Base-by-base conservation (phyloP, 2,113 vertebrate species). In the Elephas maximus region DNA sequence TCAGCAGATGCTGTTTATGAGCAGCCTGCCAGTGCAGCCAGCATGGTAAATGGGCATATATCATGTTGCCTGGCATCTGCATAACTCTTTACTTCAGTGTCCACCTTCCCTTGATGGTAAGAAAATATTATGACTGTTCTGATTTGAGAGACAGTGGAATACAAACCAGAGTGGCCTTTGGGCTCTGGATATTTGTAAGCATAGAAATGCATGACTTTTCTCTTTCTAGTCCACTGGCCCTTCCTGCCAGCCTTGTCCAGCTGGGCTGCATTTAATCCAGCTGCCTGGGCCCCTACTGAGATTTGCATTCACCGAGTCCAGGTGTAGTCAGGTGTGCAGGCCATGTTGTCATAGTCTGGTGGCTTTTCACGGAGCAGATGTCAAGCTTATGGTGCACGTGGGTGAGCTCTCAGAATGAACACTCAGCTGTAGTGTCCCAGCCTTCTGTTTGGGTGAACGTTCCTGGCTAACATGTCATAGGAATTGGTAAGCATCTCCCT, bases 311-410 rank as follows among this genome's bases (percentile, higher is more conserved):
- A 1, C 53, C 18, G 33, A 21, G 30, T 76, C 51, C 63, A 20
- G 51, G 44, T 2, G 37, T 2, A 14, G 28, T 24, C 33, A 24
- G n/a, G 18, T 4, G 0, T 14, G 44, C 20, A 1, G 11, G 9
- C 69, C 28, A 11, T 5, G 0, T 33, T 23, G 0, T 48, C 63
- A 17, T 6, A 8, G 6, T 1, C 18, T 3, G 33, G 24, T 18
- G 8, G 0, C 10, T 28, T 74, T 69, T 23, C 37, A 44, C 23
- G 53, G 78, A 24, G 63, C 3, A 23, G 48, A 48, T 28, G 51
- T 23, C 33, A 2, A 8, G 33, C 24, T 5, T 80, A 41, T 45
- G 41, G 9, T 20, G 28, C 20, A 2, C 7, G 2, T 0, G 4
- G 4, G 21, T 17, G 20, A 48, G 30, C 24, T 20, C 53, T 45